phyloP scores from a whole-genome alignment of 2,888 invertebrate genomes.

The Pherbina coryleti region DNA sequence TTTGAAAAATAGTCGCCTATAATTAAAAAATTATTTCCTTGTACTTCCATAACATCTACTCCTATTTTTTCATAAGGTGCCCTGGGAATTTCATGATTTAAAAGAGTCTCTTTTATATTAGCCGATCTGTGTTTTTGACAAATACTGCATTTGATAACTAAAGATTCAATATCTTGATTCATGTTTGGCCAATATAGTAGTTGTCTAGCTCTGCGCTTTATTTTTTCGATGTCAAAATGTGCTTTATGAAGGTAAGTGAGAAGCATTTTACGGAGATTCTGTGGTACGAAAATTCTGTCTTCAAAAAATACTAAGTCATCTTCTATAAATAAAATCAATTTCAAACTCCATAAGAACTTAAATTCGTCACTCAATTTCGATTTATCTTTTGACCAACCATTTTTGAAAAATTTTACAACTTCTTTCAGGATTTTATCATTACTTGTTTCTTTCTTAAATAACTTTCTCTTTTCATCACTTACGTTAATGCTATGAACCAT shows the following conservation, averaged over 20 bases:
- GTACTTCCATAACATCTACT: constrained; percentile 56
- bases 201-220: constrained; percentile 50
- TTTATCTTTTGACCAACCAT: constrained; percentile 37
- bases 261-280: constrained; percentile 41
- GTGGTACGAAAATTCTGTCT: constrained; percentile 42
- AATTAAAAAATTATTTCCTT: constrained; percentile 37
- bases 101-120: constrained; percentile 44
- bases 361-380: constrained; percentile 14
- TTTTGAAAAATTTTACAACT: constrained; percentile 14
- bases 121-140: constrained; percentile 40
- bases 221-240: constrained; percentile 54
- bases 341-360: constrained; percentile 40
- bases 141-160: constrained; percentile 41
- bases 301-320: constrained; percentile 43
- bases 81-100: constrained; percentile 38
- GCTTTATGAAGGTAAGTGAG: constrained; percentile 50
- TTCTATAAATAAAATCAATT: too few species aligned
- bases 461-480: constrained; percentile 35
- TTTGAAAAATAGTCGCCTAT: constrained; percentile 45
- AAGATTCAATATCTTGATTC: constrained; percentile 47
- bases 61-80: too few species aligned
- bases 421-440: constrained; percentile 25
- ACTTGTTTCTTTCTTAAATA: constrained; percentile 28
- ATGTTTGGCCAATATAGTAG: too few species aligned
- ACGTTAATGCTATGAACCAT: constrained; percentile 43